Conservation (phyloP, 2,888 invertebrate species). For the Orthosia cruda region DNA sequence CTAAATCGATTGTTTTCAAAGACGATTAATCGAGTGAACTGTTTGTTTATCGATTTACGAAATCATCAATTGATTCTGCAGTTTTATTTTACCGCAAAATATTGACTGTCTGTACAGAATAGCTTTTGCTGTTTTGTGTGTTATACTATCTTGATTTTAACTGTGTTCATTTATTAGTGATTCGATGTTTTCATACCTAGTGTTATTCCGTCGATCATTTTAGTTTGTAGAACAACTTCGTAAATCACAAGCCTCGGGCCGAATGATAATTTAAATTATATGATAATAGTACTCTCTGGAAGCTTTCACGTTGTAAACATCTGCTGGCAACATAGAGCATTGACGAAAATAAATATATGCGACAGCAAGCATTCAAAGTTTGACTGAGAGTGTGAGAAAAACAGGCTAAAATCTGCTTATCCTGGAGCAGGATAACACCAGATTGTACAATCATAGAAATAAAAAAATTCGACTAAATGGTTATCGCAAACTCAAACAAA, state of each 20-base stretch:
- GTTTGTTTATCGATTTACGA: constrained; percentile 46
- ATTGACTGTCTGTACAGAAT: constrained; percentile 37
- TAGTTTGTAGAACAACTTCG: constrained; percentile 4
- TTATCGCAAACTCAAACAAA: constrained; percentile 3
- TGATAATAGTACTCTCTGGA: constrained; percentile 19
- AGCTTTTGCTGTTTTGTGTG: constrained; percentile 40
- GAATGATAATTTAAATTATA: not conserved
- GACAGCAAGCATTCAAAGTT: constrained; percentile 42
- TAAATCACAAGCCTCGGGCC: not conserved
- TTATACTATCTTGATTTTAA: constrained; percentile 34
- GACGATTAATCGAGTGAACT: constrained; percentile 67
- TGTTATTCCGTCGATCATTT: constrained; percentile 9
- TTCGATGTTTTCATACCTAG: constrained; percentile 27
- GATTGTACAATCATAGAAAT: constrained; percentile 18
- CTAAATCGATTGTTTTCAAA: constrained; percentile 74
- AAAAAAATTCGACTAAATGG: not conserved
- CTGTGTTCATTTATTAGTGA: constrained; percentile 40
- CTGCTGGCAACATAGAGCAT: not conserved
- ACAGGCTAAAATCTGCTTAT: constrained; percentile 37
- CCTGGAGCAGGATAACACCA: constrained; percentile 29
- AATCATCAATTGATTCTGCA: constrained; percentile 46
- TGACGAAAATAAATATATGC: constrained; percentile 1
- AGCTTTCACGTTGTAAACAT: constrained; percentile 43
- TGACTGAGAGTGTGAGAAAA: constrained; percentile 41
- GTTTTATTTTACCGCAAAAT: constrained; percentile 41